A percentile compares a stretch with the other conserved stretches of the same genome.
These are phyloP conservation scores for Drosophila sordidula DNA, from an alignment of 2,888 invertebrate species.

Conservation along the genomic window DNA sequence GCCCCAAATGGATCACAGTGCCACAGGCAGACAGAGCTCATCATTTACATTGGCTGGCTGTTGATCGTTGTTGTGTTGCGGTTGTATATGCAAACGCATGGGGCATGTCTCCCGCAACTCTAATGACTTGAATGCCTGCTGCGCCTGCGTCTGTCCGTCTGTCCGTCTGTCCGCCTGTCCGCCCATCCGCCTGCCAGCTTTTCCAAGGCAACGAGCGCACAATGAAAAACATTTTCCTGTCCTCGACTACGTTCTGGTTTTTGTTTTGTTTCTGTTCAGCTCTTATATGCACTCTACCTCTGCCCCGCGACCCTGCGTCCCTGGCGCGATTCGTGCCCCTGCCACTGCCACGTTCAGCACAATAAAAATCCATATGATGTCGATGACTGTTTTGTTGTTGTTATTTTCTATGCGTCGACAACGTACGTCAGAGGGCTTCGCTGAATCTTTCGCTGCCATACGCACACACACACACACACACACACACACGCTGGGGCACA, in stretches of 20 bases:
- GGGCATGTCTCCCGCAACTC: conserved; percentile 80
- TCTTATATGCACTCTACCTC: conserved; percentile 33
- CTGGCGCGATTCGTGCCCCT: conserved; percentile 30
- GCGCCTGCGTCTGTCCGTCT: conserved; percentile 17
- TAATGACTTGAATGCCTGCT: conserved; percentile 67
- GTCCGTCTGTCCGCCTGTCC: conserved; percentile 1
- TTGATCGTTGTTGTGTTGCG: conserved; percentile 35
- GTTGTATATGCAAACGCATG: conserved; percentile 76
- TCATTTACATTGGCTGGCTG: conserved; percentile 56
- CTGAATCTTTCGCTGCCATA: conserved; percentile 47
- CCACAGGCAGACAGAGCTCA: conserved; percentile 29
- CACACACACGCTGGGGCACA: conserved; percentile 35
- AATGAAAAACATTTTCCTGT: conserved; percentile 80
- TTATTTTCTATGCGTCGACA: conserved; percentile 45
- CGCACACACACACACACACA: conserved; percentile 21
- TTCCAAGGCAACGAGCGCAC: conserved; percentile 62
- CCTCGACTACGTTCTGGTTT: conserved; percentile 38
- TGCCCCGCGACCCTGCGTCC: conserved; percentile 21
- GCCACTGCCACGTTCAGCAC: conserved; percentile 40
- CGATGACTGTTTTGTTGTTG: conserved; percentile 67
- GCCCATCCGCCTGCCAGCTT: conserved; percentile 49
- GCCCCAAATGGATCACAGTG: conserved; percentile 31
- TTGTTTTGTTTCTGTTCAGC: conserved; percentile 8
- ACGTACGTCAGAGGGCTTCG: conserved; percentile 40
- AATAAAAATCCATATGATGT: conserved; percentile 74